phyloP scores from a whole-genome alignment of 2,113 vertebrate genomes.

The Numenius arquata region DNA sequence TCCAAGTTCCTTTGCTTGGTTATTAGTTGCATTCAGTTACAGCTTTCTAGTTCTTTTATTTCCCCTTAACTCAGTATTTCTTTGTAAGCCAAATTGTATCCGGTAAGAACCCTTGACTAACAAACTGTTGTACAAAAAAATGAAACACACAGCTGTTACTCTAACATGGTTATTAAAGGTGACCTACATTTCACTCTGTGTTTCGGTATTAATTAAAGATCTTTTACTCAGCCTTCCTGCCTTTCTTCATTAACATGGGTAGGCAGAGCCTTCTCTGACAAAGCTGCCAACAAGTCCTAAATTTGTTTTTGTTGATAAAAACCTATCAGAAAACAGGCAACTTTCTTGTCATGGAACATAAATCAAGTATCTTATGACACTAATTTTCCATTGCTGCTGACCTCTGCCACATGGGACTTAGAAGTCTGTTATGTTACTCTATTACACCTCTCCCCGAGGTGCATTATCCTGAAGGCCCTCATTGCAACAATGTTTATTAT shows the following conservation, averaged over 20 bases:
- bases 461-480: background rate
- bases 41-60: background rate
- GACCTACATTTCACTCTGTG: constrained; percentile 8
- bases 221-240: background rate
- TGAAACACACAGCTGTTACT: background rate
- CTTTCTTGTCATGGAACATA: background rate
- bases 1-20: background rate
- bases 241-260: background rate
- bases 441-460: background rate
- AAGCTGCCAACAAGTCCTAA: background rate
- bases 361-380: background rate
- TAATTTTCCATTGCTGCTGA: background rate
- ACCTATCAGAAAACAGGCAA: background rate
- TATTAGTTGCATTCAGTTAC: background rate
- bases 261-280: background rate
- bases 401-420: background rate
- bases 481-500: background rate
- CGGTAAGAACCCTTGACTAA: background rate
- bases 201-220: constrained; percentile 25
- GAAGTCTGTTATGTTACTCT: background rate
- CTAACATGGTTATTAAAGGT: background rate
- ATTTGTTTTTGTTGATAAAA: constrained; percentile 4
- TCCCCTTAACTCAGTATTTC: background rate
- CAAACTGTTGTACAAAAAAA: background rate
- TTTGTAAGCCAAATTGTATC: background rate